Evolutionary conservation across 2,797 vertebrate species (phyloP), one percentile per base, ranked within the genome.

Genomic region (Sylvia borin): DNA sequence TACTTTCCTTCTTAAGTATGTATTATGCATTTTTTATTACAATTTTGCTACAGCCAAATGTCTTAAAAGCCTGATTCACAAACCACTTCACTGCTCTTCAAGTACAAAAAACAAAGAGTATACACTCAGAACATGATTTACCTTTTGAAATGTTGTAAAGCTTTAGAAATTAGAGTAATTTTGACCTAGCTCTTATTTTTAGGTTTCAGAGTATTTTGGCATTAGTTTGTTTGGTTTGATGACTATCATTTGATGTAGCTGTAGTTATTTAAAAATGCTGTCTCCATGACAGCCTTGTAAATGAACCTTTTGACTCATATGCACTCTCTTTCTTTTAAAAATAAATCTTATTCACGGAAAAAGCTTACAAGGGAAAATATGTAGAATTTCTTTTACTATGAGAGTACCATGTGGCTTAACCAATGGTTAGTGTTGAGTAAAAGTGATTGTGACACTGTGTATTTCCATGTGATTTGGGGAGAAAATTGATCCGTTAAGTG

Each of bases 311-410:
- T 93, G 97, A 97, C 91, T 97, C 94, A 89, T 61, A 85, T 57
- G 57, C 1, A 0, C 7, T 78, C 54, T 77, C 83, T 94, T 91
- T 94, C 73, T 97, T 97, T 96, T 96, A 96, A 97, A 97, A 97
- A 97, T 95, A 97, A 96, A 97, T 95, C 95, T 95, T 98, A 97
- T 97, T 97, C 96, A 97, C 88, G 90, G 85, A 96, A 97, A 90
- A 96, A 96, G 84, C 96, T 97, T 97, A 82, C 96, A 96, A 96
- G 42, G 87, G 80, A 89, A 97, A 96, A 97, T 96, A 42, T 19
- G 50, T 85, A 76, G 57, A 53, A n/a, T 89, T 93, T 93, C n/a
- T 95, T 96, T 80, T 89, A 78, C 60, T 60, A 32, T 75, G 54
- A 31, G 18, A 91, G 53, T 80, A 48, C 27, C 19, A 31, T 36